These are phyloP conservation scores for Lutjanus campechanus DNA, from an alignment of 2,797 vertebrate genomes.

Conservation along the genomic window DNA sequence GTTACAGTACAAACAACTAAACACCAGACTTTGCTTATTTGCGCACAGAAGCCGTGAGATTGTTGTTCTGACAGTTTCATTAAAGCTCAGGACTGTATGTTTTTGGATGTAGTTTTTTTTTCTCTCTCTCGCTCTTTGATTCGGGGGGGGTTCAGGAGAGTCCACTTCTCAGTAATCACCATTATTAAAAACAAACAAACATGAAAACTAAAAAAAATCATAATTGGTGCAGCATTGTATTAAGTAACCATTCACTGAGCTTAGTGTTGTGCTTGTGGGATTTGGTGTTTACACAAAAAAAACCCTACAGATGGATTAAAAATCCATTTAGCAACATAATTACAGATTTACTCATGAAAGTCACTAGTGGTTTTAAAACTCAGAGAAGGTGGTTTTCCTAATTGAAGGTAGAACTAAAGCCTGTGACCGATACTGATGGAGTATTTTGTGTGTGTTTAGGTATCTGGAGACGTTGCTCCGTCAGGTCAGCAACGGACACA, in stretches of 20 bases:
- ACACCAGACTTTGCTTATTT: neutral
- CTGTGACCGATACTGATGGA: neutral
- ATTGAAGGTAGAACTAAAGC: neutral
- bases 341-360: neutral
- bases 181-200: neutral
- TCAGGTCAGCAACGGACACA: slow-evolving; percentile 99
- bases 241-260: neutral
- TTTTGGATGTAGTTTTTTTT: neutral
- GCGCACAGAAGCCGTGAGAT: neutral
- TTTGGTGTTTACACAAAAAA: neutral
- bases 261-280: neutral
- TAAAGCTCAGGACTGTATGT: neutral
- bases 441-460: slow-evolving; percentile 79
- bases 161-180: neutral
- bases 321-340: neutral
- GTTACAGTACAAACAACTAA: neutral
- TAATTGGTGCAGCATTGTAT: neutral
- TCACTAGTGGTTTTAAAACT: neutral
- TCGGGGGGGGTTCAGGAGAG: neutral
- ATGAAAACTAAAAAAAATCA: neutral
- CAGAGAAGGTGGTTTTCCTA: neutral
- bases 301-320: neutral
- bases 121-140: neutral
- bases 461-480: slow-evolving; percentile 98
- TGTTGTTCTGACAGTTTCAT: neutral